Conservation (phyloP, 2,113 vertebrate genomes). For the Microtus richardsoni region DNA sequence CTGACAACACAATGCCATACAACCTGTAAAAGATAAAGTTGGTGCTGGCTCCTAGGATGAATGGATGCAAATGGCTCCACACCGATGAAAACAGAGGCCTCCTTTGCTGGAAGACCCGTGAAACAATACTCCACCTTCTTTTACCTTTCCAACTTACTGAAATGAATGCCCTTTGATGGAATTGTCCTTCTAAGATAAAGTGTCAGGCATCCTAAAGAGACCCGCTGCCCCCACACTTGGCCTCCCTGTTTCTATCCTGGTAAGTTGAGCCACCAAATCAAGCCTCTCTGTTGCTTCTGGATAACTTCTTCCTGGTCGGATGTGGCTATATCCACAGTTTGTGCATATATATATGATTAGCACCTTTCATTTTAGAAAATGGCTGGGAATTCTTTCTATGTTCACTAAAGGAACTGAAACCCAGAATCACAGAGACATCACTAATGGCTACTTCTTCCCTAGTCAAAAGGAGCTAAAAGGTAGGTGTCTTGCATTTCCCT, state of each 20-base stretch:
- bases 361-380: neutral
- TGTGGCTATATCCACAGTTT: neutral
- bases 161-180: neutral
- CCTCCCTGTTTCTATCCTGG: neutral
- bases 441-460: neutral
- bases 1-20: neutral
- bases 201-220: neutral
- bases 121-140: neutral
- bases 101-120: neutral
- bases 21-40: neutral
- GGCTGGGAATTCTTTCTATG: neutral
- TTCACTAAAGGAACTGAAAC: neutral
- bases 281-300: neutral
- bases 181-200: neutral
- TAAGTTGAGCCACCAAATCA: neutral
- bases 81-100: neutral
- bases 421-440: accelerated
- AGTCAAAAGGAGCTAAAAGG: neutral
- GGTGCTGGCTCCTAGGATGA: neutral
- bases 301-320: neutral
- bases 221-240: too few relatives aligned
- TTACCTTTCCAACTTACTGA: neutral
- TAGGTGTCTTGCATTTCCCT: neutral
- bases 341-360: too few relatives aligned
- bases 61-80: neutral